phyloP scores from a whole-genome alignment of 2,113 vertebrate genomes.

The Smithornis capensis region DNA sequence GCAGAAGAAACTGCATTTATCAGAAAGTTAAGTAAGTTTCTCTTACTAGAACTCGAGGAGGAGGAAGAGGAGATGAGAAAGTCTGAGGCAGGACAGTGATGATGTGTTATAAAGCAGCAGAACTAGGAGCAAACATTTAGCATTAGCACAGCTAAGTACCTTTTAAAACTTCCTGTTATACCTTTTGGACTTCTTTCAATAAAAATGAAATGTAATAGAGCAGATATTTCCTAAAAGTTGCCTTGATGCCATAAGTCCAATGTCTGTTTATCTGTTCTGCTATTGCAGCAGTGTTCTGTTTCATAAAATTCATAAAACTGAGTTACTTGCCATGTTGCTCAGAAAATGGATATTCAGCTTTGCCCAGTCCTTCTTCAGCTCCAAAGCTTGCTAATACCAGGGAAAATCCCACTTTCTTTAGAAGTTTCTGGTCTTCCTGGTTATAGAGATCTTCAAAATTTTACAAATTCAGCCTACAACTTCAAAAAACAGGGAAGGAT shows the following conservation, averaged over 20 bases:
- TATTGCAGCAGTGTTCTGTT: not conserved
- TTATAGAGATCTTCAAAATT: not conserved
- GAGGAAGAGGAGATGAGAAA: too few species aligned
- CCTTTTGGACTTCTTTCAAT: not conserved
- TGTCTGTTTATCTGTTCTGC: not conserved
- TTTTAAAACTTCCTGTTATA: not conserved
- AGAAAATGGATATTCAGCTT: not conserved
- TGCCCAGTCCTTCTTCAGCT: not conserved
- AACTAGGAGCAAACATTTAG: not conserved
- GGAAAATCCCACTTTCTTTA: too few species aligned
- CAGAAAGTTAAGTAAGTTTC: not conserved
- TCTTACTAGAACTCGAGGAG: not conserved
- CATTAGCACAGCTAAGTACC: not conserved
- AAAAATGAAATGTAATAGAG: not conserved
- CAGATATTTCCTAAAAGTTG: not conserved
- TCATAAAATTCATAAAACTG: not conserved
- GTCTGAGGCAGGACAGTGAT: too few species aligned
- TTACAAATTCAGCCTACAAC: not conserved
- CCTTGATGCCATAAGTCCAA: not conserved
- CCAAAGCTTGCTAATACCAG: too few species aligned
- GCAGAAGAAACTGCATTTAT: not conserved
- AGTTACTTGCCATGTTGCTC: not conserved
- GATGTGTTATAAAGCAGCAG: not conserved
- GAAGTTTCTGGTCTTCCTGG: too few species aligned
- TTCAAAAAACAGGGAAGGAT: not conserved